Base-by-base conservation (phyloP, 2,797 vertebrate genomes). In the Mus minutoides region DNA sequence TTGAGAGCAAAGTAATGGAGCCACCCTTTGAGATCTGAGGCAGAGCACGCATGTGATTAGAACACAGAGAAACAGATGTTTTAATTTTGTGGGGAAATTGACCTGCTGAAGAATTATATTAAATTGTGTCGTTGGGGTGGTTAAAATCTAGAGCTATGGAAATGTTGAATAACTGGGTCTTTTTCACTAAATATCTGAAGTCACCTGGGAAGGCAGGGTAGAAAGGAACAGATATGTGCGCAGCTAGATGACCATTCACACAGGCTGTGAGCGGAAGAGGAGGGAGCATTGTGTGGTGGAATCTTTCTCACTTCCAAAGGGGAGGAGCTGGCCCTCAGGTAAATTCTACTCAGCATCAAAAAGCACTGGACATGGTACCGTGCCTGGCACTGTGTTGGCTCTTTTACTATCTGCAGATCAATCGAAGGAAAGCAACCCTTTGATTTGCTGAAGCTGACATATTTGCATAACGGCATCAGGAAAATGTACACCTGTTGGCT, bases 221-320 rank as follows among this genome's bases (percentile, higher is more conserved):
- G 85, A 58, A 24, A n/a, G 5, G 3, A 90, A 16, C 49, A 94
- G 90, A 56, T 16, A 12, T 92, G n/a, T 10, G 11, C 78, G 9
- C 0, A 37, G 31, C 54, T 54, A 34, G 5, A 58, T 37, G 96
- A 52, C 80, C 17, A 90, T 58, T 88, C 29, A 16, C 4, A 31
- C 77, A 60, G n/a, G 75, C 26, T 4, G 73, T 22, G 58, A 26
- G 16, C 40, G 69, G 84, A 84, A 77, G 46, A 88, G 84, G 34
- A 88, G 54, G 56, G 2, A 49, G 78, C 4, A 0, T 19, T 46
- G 13, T 13, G 0, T 0, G 62, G 0, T 0, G 62, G 62, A 80
- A 87, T n/a, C 24, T 58, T 62, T 9, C 49, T 67, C 85, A 22
- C 92, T 94, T 97, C 80, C 75, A 37, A 21, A 90, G 78, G 78